A percentile compares a stretch with the other conserved stretches of the same genome.
Evolutionary conservation across 1,140 invertebrate genomes (phyloP).

Genomic region (Drosophila navojoa): DNA sequence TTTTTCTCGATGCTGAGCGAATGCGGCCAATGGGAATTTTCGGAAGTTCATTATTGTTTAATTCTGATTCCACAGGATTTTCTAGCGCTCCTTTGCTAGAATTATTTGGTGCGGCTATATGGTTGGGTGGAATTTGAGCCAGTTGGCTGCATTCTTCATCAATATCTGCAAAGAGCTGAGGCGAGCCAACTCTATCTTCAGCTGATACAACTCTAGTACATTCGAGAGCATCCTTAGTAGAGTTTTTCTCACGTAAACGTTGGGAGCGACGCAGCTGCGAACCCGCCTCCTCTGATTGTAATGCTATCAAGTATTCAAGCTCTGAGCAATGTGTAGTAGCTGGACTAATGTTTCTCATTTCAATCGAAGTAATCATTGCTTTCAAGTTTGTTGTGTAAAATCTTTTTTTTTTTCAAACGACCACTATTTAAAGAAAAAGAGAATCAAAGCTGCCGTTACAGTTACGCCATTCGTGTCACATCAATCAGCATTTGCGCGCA

Average conservation of each 20-base stretch:
- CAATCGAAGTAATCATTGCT: background rate
- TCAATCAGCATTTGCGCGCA: background rate
- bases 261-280: slow-evolving; percentile 47
- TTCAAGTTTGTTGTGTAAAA: background rate
- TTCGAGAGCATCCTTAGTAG: background rate
- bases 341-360: slow-evolving; percentile 22
- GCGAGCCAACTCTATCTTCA: slow-evolving; percentile 25
- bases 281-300: background rate
- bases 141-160: slow-evolving; percentile 44
- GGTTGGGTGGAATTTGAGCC: slow-evolving; percentile 13
- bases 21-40: background rate
- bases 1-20: background rate
- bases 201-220: background rate
- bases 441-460: slow-evolving; percentile 18
- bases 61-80: too few species aligned
- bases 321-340: slow-evolving; percentile 45
- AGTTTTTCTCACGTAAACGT: slow-evolving; percentile 41
- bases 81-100: background rate
- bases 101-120: background rate
- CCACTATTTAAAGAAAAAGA: background rate
- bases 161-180: slow-evolving; percentile 48
- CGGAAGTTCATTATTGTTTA: too few species aligned
- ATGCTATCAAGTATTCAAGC: slow-evolving; percentile 24
- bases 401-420: background rate
- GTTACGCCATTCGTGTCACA: slow-evolving; percentile 9